Evolutionary conservation across 2,888 invertebrate species (phyloP).

Genomic region (Lepidocyrtinus sp.): DNA sequence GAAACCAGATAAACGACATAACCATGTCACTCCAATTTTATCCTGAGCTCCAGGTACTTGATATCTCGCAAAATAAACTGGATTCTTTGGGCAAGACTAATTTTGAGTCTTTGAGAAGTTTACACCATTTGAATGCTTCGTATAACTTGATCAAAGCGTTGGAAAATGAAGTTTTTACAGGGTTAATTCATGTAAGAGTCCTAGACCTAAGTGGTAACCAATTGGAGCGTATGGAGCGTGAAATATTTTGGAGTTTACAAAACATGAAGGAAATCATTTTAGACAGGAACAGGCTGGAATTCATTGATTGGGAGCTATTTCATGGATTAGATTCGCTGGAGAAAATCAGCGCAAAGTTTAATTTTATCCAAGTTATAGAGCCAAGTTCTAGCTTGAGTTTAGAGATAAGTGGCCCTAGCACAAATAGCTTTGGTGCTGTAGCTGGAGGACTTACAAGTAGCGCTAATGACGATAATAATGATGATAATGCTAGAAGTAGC

Average conservation of each 20-base stretch:
- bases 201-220: conserved; percentile 65
- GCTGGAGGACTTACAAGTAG: conserved; percentile 22
- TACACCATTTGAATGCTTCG: conserved; percentile 62
- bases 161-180: conserved; percentile 60
- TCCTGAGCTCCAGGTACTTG: conserved; percentile 62
- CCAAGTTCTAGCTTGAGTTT: conserved; percentile 52
- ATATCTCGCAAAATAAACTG: conserved; percentile 64
- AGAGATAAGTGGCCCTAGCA: conserved; percentile 15
- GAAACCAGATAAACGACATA: conserved; percentile 67
- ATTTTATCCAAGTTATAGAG: conserved; percentile 65
- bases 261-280: conserved; percentile 63
- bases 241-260: conserved; percentile 58
- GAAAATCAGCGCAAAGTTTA: conserved; percentile 62
- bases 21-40: conserved; percentile 67
- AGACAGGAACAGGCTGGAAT: conserved; percentile 65
- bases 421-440: conserved; percentile 28
- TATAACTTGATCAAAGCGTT: conserved; percentile 62
- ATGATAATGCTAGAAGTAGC: background rate
- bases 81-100: conserved; percentile 62
- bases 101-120: conserved; percentile 60
- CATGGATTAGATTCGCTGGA: conserved; percentile 57
- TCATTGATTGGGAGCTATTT: conserved; percentile 66
- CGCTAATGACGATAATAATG: background rate
- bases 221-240: conserved; percentile 59
- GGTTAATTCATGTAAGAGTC: conserved; percentile 45